These are phyloP conservation scores for Choristoneura fumiferana DNA, from an alignment of 1,140 invertebrate genomes.

Conservation along the genomic window DNA sequence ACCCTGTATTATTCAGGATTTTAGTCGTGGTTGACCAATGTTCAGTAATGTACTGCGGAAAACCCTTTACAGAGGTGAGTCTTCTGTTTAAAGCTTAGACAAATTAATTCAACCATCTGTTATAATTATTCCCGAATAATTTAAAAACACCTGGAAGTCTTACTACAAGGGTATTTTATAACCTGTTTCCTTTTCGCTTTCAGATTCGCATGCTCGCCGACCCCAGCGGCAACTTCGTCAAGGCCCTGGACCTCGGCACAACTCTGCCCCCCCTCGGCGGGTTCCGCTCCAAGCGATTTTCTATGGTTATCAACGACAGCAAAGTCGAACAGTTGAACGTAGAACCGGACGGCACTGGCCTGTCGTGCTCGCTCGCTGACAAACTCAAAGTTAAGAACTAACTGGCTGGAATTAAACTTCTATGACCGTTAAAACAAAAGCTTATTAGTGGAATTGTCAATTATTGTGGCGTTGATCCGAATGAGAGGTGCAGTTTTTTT, in stretches of 20 bases:
- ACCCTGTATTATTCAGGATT: too few relatives aligned
- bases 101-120: too few relatives aligned
- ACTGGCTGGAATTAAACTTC: constrained; percentile 8
- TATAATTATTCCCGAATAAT: too few relatives aligned
- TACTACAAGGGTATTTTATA: too few relatives aligned
- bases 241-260: constrained; percentile 87
- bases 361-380: constrained; percentile 93
- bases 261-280: constrained; percentile 91
- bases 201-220: constrained; percentile 94
- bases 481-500: too few relatives aligned
- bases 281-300: constrained; percentile 91
- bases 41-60: too few relatives aligned
- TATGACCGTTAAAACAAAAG: constrained; percentile 7
- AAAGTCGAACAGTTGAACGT: constrained; percentile 90
- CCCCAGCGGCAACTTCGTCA: constrained; percentile 83
- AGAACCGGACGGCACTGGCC: constrained; percentile 94
- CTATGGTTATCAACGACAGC: constrained; percentile 92
- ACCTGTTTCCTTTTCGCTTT: constrained; percentile 34
- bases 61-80: too few relatives aligned
- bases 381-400: constrained; percentile 80
- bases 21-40: too few relatives aligned
- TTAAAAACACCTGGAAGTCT: too few relatives aligned
- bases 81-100: too few relatives aligned
- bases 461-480: too few relatives aligned
- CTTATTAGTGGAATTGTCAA: not conserved